Evolutionary conservation across 2,113 vertebrate genomes (phyloP).

Genomic region (Lepidothrix coronata): DNA sequence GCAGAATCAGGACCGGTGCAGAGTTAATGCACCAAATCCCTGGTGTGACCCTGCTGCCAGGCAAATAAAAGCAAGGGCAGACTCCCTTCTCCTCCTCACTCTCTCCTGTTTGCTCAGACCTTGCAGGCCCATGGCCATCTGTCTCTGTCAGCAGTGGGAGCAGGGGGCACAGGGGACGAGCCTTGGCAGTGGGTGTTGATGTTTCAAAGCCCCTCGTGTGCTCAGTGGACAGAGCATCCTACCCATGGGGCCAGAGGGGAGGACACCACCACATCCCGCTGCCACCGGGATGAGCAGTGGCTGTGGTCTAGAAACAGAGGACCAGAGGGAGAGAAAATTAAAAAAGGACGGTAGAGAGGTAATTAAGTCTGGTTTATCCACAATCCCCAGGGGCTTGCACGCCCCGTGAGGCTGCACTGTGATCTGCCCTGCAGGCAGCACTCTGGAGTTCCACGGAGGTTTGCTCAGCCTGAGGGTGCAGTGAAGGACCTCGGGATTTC

Average conservation of each 20-base stretch:
- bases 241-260: fast-evolving
- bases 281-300: not conserved
- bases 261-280: fast-evolving
- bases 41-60: fast-evolving
- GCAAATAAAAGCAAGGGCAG: not conserved
- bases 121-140: not conserved
- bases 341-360: not conserved
- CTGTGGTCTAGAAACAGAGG: not conserved
- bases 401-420: fast-evolving
- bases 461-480: not conserved
- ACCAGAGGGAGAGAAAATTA: not conserved
- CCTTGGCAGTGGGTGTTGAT: not conserved
- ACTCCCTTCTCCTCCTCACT: not conserved
- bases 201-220: not conserved
- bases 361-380: not conserved
- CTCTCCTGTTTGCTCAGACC: not conserved
- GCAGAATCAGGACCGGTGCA: fast-evolving
- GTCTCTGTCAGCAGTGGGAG: not conserved
- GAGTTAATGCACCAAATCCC: not conserved
- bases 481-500: not conserved
- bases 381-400: not conserved
- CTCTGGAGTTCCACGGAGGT: not conserved
- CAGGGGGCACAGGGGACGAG: not conserved
- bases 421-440: not conserved
- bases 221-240: not conserved